Conservation (phyloP, 2,888 invertebrate genomes). For the Amblyjoppa proteus region DNA sequence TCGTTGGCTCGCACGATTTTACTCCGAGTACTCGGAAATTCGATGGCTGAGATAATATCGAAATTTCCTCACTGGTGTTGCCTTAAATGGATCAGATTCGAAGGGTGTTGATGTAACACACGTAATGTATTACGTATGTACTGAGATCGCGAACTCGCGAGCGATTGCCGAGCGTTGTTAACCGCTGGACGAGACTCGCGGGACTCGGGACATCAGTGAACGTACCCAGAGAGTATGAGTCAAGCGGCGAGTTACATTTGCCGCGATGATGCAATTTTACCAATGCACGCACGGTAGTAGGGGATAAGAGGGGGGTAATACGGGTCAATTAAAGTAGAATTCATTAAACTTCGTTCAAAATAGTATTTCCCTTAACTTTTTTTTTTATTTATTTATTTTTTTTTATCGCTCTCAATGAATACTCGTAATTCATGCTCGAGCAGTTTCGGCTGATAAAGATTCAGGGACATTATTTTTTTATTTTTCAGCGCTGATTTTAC, state of each 20-base stretch:
- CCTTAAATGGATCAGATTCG: background rate
- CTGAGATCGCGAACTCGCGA: slow-evolving; percentile 1
- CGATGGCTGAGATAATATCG: slow-evolving; percentile 14
- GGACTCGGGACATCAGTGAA: slow-evolving; percentile 32
- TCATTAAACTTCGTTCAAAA: background rate
- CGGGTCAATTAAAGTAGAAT: slow-evolving; percentile 1
- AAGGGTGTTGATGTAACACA: background rate
- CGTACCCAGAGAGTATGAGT: background rate
- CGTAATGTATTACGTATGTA: background rate
- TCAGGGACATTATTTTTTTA: background rate
- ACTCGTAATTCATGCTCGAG: background rate
- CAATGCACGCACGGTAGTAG: background rate
- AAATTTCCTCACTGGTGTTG: background rate
- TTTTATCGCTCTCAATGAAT: too few species aligned
- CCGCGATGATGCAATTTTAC: slow-evolving; percentile 28
- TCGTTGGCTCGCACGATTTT: slow-evolving; percentile 12
- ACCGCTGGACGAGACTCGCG: slow-evolving; percentile 30
- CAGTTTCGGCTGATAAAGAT: background rate
- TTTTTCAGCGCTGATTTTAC: too few species aligned
- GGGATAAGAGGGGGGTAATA: background rate
- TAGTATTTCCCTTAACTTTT: background rate
- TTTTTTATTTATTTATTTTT: background rate
- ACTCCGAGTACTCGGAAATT: slow-evolving; percentile 6
- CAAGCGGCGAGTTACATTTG: slow-evolving; percentile 23
- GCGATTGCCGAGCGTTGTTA: slow-evolving; percentile 13